Base-by-base conservation (phyloP, 2,113 vertebrate genomes). In the Thamnaconus septentrionalis region DNA sequence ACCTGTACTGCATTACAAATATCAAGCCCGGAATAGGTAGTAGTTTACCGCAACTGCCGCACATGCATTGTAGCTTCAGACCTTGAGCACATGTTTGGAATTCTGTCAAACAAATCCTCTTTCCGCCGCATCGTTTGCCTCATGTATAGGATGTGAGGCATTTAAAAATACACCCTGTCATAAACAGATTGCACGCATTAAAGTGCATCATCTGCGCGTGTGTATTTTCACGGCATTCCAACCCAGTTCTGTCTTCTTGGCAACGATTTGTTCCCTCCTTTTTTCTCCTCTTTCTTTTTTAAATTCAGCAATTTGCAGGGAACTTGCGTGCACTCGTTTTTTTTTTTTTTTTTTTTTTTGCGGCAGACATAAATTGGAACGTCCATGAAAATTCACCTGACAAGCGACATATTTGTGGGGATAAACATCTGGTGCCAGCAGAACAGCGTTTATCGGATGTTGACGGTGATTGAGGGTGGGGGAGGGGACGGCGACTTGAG, bases 331-430 rank as follows among this genome's bases (percentile, higher is more conserved):
- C 75, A 59, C 79, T 81, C 65, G 59, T 31, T 31, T 31, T 31
- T 31, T 31, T 31, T 2, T 31, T 31, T 31, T 31, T 31, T 31
- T 31, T 31, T 56, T 5, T 73, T 76, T 49, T 71, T 58, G 56
- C 67, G 73, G 82, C 75, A 59, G 50, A 56, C 56, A 53, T n/a
- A 81, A 71, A 79, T 73, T 0, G 12, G 58, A 78, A 66, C 64
- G 78, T 81, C 80, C 65, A 69, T 71, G 69, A 31, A 75, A 74
- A 78, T 84, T 46, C 53, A 65, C 18, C 57, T 79, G 77, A 80
- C 68, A 73, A 41, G 54, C 76, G 78, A 76, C 79, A 73, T 69
- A 77, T 84, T 65, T 73, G 55, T 41, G 5, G 7, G 71, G 71
- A 69, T 76, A 69, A 81, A 63, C 69, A 78, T 85, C 60, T 83